Base-by-base conservation (phyloP, 2,113 vertebrate genomes). In the Prochilodus magdalenae region DNA sequence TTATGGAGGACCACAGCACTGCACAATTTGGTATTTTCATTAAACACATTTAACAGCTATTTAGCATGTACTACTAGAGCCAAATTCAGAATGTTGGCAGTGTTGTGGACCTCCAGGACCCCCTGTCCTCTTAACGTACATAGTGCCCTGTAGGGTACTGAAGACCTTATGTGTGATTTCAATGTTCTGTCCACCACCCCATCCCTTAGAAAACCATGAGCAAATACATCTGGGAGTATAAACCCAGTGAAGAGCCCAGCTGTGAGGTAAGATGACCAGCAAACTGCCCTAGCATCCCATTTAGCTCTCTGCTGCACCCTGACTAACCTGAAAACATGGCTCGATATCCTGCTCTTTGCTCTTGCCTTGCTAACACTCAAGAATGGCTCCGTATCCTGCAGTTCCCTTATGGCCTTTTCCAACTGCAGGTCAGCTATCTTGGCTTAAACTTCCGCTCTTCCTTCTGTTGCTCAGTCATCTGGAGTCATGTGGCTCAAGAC, bases 181-280 rank as follows among this genome's bases (percentile, higher is more conserved):
- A 79, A 72, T 79, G 59, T 36, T 79, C 47, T 84, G 69, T 71
- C 75, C 49, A 80, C 84, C 86, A 49, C 80, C 86, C 84, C 86
- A 71, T 75, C 86, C 83, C 72, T 88, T 90, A 95, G 94, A 92
- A 89, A 90, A 89, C 90, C 82, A 76, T 92, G 87, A 85, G 89
- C 91, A 92, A 89, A 90, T 92, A 91, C 86, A 91, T 88, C 27
- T 95, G 94, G 93, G 91, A 93, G 77, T 94, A 89, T 93, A 93
- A 92, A 87, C 90, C 90, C 88, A 93, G 86, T 91, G 90, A 93
- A 79, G 90, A 94, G 90, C 88, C 89, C 87, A 84, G 91, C 76
- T 73, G 88, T 73, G 89, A 94, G 94, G 94, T 94, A 94, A 94
- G 93, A 80, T 76, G 82, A 85, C 81, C 62, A 73, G 71, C 79